phyloP scores from a whole-genome alignment of 2,797 vertebrate genomes.

The Bradypus variegatus region DNA sequence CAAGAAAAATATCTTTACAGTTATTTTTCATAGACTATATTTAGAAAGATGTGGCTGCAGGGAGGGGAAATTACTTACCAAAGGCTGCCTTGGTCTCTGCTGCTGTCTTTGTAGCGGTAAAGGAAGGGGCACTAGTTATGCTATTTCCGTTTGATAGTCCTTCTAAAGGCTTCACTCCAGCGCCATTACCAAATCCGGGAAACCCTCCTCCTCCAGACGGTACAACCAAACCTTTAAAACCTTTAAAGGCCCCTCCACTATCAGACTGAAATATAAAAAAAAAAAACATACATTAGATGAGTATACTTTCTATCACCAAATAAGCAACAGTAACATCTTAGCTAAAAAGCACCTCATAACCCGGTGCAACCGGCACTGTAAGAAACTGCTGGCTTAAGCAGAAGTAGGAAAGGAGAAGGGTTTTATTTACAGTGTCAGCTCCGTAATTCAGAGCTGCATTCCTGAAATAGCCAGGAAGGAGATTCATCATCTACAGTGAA shows the following conservation, averaged over 20 bases:
- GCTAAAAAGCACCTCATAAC: not conserved
- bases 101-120: conserved; percentile 53
- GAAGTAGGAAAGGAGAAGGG: not conserved
- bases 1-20: not conserved
- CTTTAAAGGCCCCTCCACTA: conserved; percentile 78
- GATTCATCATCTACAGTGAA: accelerated
- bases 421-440: accelerated
- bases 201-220: conserved; percentile 71
- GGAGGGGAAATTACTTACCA: conserved; percentile 65
- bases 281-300: not conserved
- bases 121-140: conserved; percentile 36
- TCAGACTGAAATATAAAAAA: conserved; percentile 67
- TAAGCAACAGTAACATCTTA: accelerated
- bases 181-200: conserved; percentile 71
- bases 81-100: conserved; percentile 62
- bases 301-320: accelerated
- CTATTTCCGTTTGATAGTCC: conserved; percentile 75
- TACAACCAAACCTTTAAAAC: conserved; percentile 75
- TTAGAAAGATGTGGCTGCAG: not conserved
- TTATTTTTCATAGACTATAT: not conserved
- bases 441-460: not conserved
- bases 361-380: accelerated
- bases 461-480: not conserved
- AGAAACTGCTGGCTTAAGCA: not conserved
- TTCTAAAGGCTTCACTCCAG: conserved; percentile 70